phyloP scores from a whole-genome alignment of 2,113 vertebrate genomes.

The Myrmecobius fasciatus region DNA sequence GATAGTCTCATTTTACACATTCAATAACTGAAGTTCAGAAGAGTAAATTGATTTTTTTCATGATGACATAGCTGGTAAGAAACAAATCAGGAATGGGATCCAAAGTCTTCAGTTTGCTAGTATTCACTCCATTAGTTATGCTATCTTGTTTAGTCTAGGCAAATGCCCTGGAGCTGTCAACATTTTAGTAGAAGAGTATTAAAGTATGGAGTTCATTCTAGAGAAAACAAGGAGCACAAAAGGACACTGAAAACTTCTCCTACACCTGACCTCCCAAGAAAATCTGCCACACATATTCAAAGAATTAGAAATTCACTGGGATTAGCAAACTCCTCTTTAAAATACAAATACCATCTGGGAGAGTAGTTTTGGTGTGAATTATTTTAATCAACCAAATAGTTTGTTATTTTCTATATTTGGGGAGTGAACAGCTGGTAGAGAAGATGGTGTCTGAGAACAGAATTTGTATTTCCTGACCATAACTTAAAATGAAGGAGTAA shows the following conservation, averaged over 20 bases:
- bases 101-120: not conserved
- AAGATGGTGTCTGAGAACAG: not conserved
- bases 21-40: not conserved
- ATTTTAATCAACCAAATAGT: constrained; percentile 6
- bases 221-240: not conserved
- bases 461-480: constrained; percentile 2
- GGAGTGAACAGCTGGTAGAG: not conserved
- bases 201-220: not conserved
- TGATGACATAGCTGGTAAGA: not conserved
- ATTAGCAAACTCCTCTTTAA: not conserved
- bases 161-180: not conserved
- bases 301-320: not conserved
- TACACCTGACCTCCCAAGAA: not conserved
- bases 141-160: not conserved
- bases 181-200: not conserved
- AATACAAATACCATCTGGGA: not conserved
- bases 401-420: not conserved
- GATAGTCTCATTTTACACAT: not conserved
- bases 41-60: not conserved
- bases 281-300: not conserved
- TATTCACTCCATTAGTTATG: not conserved
- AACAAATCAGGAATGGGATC: not conserved
- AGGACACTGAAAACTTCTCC: not conserved
- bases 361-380: not conserved
- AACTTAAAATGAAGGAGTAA: not conserved